Conservation (phyloP, 2,113 vertebrate species). For the Lynx canadensis region DNA sequence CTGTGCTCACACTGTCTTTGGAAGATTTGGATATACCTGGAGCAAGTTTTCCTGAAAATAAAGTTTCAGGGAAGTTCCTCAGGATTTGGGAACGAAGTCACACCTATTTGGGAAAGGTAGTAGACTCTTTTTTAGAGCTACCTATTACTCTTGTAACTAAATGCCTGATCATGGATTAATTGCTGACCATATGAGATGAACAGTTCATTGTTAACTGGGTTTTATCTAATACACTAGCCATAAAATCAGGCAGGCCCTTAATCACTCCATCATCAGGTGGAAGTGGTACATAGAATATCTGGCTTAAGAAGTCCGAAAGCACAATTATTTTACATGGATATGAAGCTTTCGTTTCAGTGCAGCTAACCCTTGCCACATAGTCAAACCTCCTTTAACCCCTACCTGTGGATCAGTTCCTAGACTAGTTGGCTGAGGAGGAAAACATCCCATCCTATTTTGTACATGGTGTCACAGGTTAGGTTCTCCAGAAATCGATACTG, state of each 20-base stretch:
- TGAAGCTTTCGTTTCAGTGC: background rate
- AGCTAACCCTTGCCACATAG: background rate
- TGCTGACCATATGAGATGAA: background rate
- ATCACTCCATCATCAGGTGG: background rate
- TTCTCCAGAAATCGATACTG: background rate
- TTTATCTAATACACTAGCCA: background rate
- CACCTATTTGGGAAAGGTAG: background rate
- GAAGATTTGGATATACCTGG: background rate
- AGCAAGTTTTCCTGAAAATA: background rate
- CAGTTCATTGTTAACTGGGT: background rate
- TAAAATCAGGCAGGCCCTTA: background rate
- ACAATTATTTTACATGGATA: background rate
- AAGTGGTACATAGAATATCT: background rate
- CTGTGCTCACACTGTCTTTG: background rate
- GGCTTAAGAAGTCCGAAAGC: background rate
- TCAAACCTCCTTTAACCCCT: background rate
- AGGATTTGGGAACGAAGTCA: background rate
- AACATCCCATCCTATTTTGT: background rate
- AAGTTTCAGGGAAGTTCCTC: background rate
- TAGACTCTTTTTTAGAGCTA: background rate
- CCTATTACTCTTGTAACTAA: background rate
- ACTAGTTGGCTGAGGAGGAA: background rate
- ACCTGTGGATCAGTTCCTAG: background rate
- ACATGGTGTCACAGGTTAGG: background rate
- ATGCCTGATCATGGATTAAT: background rate